Evolutionary conservation across 2,797 vertebrate species (phyloP), one percentile per base, ranked within the genome.

Genomic region (Bradypus variegatus): DNA sequence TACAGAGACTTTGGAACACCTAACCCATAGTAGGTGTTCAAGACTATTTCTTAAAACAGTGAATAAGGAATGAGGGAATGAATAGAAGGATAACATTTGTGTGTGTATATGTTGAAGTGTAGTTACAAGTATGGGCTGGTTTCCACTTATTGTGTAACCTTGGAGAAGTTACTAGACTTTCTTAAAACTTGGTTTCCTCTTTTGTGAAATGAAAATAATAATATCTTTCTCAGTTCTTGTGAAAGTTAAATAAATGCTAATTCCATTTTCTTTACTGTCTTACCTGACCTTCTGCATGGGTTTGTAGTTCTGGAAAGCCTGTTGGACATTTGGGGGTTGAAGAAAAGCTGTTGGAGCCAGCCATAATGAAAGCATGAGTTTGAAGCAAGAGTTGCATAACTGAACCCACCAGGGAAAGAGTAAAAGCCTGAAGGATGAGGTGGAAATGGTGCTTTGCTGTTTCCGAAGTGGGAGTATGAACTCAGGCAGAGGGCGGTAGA

Each of bases 121-220:
- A 33, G 11, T 64, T 25, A 73, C 29, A 60, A 16, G 36, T 77
- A 15, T 65, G 36, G 73, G 41, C 81, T 65, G 15, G 41, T 79
- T 88, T 69, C 48, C 25, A 77, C 41, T 85, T 41, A n/a, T 12
- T 67, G 6, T 48, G 15, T 33, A 82, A 12, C 50, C 25, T 50
- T 58, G 29, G 84, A 25, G 38, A 82, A 81, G 16, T 88, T 65
- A 77, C 29, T n/a, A 33, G 6, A 69, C 69, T 41, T 77, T 91
- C 27, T 79, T 41, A 23, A 91, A 79, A 31, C n/a, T 89, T 2
- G 2, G 23, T 91, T 80, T 85, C 50, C 29, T 67, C 29, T 62
- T 82, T 86, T 79, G 67, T 89, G 89, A 83, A 88, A 79, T 72
- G 38, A 15, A 19, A 88, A 83, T 84, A 55, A 69, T 85, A 64